Percentiles rank a stretch among this genome's conserved stretches.
These are phyloP conservation scores for Rhagoletis pomonella DNA, from an alignment of 1,140 invertebrate species.

Conservation along the genomic window DNA sequence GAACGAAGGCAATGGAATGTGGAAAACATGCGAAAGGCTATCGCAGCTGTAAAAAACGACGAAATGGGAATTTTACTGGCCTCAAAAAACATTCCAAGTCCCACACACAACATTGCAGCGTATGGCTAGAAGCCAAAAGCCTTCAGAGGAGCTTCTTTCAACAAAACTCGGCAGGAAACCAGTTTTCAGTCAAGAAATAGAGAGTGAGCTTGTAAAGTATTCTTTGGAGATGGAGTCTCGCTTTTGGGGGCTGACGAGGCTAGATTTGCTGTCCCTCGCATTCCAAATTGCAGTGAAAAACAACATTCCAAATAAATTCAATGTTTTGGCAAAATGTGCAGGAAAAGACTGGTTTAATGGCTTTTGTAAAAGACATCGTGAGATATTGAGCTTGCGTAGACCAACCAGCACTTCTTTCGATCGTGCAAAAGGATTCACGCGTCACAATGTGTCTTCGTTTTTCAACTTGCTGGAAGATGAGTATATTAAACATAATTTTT, in stretches of 20 bases:
- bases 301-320: constrained; percentile 61
- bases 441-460: background rate
- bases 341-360: constrained; percentile 62
- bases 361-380: constrained; percentile 62
- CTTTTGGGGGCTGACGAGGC: background rate
- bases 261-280: constrained; percentile 30
- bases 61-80: background rate
- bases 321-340: constrained; percentile 58
- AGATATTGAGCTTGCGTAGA: background rate
- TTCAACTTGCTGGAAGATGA: background rate
- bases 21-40: background rate
- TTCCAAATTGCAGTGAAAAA: constrained; percentile 64
- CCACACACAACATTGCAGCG: background rate
- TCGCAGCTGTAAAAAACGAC: background rate
- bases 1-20: background rate
- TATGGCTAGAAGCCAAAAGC: constrained; percentile 1
- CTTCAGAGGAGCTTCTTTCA: background rate
- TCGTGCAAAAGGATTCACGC: background rate
- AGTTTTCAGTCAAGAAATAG: background rate
- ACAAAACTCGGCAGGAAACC: background rate
- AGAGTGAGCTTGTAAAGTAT: background rate
- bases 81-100: background rate
- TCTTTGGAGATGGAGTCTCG: background rate
- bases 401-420: constrained; percentile 5
- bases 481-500: constrained; percentile 1